A percentile compares a stretch with the other conserved stretches of the same genome.
These are phyloP conservation scores for Boloria euphrosyne DNA, from an alignment of 2,888 invertebrate genomes.

Conservation along the genomic window DNA sequence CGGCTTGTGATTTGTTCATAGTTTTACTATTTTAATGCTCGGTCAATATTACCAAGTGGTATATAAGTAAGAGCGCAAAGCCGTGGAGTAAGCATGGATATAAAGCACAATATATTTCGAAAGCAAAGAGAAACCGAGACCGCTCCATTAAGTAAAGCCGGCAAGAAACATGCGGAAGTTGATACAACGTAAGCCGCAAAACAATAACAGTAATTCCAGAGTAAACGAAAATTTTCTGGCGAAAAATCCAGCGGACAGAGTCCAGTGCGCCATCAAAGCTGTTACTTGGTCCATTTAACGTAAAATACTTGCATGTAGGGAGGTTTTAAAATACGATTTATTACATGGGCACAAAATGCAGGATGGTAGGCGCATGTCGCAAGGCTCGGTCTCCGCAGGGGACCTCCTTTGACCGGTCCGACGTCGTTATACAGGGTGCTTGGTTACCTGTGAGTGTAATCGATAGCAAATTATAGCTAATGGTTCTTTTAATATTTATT, in stretches of 20 bases:
- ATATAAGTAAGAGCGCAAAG: constrained; percentile 2
- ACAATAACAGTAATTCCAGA: constrained; percentile 71
- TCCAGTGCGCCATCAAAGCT: constrained; percentile 64
- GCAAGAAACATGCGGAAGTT: constrained; percentile 39
- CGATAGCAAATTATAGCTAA: constrained; percentile 47
- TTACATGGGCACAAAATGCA: constrained; percentile 54
- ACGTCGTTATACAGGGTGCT: constrained; percentile 39
- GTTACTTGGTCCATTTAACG: constrained; percentile 78
- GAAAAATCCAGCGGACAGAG: constrained; percentile 67
- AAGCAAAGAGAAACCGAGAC: constrained; percentile 9
- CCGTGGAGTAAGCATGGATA: neutral
- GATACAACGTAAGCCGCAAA: constrained; percentile 45
- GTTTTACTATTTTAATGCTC: too few species aligned
- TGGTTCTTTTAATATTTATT: constrained; percentile 23
- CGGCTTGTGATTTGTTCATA: too few species aligned
- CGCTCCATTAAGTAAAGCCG: constrained; percentile 33
- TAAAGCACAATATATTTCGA: neutral
- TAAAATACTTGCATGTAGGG: constrained; percentile 67
- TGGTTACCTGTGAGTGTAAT: constrained; percentile 39
- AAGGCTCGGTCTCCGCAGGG: constrained; percentile 54
- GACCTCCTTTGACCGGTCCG: constrained; percentile 49
- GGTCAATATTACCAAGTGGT: neutral
- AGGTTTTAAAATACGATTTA: constrained; percentile 66
- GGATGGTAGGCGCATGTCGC: constrained; percentile 59
- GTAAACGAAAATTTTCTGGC: constrained; percentile 65